A percentile compares a stretch with the other conserved stretches of the same genome.
Evolutionary conservation across 2,113 vertebrate species (phyloP).

Genomic region (Ptilorrhoa leucosticta): DNA sequence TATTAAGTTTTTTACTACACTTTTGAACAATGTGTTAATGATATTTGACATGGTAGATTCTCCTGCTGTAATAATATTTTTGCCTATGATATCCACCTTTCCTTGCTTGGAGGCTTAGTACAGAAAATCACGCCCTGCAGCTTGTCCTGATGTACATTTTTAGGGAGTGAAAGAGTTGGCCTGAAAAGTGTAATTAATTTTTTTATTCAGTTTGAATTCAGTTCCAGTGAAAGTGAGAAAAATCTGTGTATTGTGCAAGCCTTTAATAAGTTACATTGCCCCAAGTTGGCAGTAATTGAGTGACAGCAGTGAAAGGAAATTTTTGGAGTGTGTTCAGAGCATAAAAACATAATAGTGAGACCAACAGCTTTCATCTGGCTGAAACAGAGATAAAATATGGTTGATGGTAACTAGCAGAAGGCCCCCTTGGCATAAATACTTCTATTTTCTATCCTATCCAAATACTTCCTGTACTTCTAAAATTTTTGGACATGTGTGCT

Average conservation of each 20-base stretch:
- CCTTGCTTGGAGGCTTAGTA: background rate
- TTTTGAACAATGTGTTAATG: background rate
- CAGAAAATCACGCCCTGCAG: accelerated
- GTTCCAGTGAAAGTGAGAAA: background rate
- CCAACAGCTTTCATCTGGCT: slow-evolving; percentile 30
- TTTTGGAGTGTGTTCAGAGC: slow-evolving; percentile 13
- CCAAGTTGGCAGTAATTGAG: background rate
- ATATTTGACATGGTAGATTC: background rate
- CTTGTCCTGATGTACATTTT: background rate
- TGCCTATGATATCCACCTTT: background rate
- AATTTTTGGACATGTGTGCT: background rate
- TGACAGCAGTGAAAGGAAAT: background rate
- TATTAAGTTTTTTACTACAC: background rate
- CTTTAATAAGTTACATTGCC: background rate
- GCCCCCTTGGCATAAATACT: background rate
- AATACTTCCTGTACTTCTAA: background rate
- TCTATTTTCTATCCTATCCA: background rate
- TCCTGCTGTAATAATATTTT: background rate
- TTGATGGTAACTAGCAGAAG: slow-evolving; percentile 15
- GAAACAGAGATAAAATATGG: background rate
- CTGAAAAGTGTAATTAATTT: background rate
- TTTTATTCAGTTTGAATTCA: background rate
- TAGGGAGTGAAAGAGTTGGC: background rate
- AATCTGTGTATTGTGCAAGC: background rate
- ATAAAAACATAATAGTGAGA: background rate